Evolutionary conservation across 30 jellyfish, hydroid and myxozoan species (phyloP).

Genomic region (Mastigias papua): DNA sequence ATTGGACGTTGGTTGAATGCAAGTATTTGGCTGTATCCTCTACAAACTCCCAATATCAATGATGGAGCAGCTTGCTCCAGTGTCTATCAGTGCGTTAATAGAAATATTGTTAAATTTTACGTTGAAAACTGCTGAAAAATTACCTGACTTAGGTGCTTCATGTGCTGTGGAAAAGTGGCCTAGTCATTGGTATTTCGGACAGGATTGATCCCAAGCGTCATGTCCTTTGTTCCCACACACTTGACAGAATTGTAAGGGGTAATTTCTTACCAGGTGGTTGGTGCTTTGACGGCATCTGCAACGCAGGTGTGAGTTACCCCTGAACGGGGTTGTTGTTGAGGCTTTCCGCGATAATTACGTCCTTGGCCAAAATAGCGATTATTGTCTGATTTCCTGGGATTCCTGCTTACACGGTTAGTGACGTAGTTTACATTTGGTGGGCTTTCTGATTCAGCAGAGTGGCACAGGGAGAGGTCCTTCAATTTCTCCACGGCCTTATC

Average conservation of each 20-base stretch:
- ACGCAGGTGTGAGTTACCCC: neutral
- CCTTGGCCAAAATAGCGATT: constrained; percentile 19
- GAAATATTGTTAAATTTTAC: neutral
- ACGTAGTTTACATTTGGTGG: neutral
- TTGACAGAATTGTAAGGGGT: constrained; percentile 47
- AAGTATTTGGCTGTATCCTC: constrained; percentile 1
- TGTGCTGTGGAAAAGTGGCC: neutral
- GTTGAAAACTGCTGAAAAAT: neutral
- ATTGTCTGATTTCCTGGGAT: neutral
- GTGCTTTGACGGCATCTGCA: constrained; percentile 49
- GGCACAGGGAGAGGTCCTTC: constrained; percentile 1
- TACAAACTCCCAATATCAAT: constrained; percentile 35
- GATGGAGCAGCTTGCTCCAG: constrained; percentile 34
- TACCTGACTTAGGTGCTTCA: neutral
- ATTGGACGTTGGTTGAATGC: constrained; percentile 1
- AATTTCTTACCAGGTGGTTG: constrained; percentile 20
- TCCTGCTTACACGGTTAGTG: neutral
- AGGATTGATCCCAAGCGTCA: constrained; percentile 34
- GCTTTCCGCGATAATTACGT: neutral
- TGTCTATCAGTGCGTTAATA: neutral
- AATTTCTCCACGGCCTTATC: constrained; percentile 6
- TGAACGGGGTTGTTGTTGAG: neutral
- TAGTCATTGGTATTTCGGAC: neutral
- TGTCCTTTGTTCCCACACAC: constrained; percentile 51
- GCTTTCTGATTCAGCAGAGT: neutral